Conservation (phyloP, 1,140 invertebrate species). For the Drosophila repletoides region DNA sequence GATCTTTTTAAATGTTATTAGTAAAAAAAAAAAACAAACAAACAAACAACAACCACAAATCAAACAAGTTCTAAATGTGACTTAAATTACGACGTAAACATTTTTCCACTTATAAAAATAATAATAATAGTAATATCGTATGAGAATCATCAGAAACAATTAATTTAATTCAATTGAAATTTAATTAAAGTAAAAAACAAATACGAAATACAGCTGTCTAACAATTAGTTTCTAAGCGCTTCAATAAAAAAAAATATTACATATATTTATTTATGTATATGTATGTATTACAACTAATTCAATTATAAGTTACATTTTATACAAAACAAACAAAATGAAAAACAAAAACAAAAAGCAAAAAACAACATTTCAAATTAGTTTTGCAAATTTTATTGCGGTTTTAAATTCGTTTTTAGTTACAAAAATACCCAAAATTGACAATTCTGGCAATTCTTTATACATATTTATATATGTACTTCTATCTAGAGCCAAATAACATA, state of each 20-base stretch:
- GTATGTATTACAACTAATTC: constrained; percentile 55
- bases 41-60: constrained; percentile 52
- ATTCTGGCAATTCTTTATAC: constrained; percentile 32
- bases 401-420: constrained; percentile 28
- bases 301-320: constrained; percentile 76
- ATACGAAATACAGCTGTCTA: constrained; percentile 54
- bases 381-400: constrained; percentile 57
- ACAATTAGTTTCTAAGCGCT: constrained; percentile 69
- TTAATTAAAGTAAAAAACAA: background rate
- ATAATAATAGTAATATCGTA: constrained; percentile 14
- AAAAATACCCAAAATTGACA: constrained; percentile 24
- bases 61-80: constrained; percentile 79
- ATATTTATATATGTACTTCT: background rate
- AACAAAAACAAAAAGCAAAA: background rate
- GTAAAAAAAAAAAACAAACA: constrained; percentile 42
- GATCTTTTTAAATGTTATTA: constrained; percentile 81
- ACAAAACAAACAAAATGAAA: too few species aligned
- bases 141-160: constrained; percentile 31
- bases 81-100: constrained; percentile 75
- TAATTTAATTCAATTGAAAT: constrained; percentile 57
- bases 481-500: constrained; percentile 24
- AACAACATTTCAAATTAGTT: constrained; percentile 63
- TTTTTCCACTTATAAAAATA: constrained; percentile 55
- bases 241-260: constrained; percentile 54
- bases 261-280: background rate